Evolutionary conservation across 2,888 invertebrate species (phyloP), one percentile per base, ranked within the genome.

Genomic region (Cephus sareptanus): DNA sequence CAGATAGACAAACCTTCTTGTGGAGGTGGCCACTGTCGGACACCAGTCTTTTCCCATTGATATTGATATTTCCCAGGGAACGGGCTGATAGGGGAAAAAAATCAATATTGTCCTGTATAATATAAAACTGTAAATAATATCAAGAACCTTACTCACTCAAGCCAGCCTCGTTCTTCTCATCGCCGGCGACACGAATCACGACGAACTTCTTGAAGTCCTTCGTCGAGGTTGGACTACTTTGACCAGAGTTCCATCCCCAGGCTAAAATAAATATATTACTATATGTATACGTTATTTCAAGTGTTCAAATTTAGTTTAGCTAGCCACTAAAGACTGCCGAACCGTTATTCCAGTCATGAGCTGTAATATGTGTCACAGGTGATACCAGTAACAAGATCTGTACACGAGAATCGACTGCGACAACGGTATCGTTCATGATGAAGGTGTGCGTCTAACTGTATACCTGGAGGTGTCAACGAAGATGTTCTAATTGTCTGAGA

Each of bases 191-290:
- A 81, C 93, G 92, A 77, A 94, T 93, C 1, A 94, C 94, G 34
- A 95, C 94, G 86, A 94, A 94, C 83, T 94, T 93, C 85, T 94
- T 94, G 81, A 94, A 93, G 89, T 94, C 94, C 84, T 92, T 92
- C 2, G 92, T 90, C 37, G 92, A 92, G 23, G 92, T 92, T 35
- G 93, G 92, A 84, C 92, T 93, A 76, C 91, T 92, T 81, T 92
- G 93, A 31, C 92, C 92, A 73, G 91, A 92, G 84, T 92, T 92
- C 93, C 93, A 93, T 77, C 92, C 93, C 93, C 93, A 93, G 76
- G 92, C 92, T 92, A 80, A 75, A 73, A 76, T 77, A 76, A n/a
- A 23, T 76, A 75, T 56, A 2, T 23, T 56, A 40, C 1, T 23
- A 9, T 23, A 56, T 2, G 40, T 56, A 23, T 23, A 23, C 40